Evolutionary conservation across 2,113 vertebrate genomes (phyloP).

Genomic region (Festucalex cinctus): DNA sequence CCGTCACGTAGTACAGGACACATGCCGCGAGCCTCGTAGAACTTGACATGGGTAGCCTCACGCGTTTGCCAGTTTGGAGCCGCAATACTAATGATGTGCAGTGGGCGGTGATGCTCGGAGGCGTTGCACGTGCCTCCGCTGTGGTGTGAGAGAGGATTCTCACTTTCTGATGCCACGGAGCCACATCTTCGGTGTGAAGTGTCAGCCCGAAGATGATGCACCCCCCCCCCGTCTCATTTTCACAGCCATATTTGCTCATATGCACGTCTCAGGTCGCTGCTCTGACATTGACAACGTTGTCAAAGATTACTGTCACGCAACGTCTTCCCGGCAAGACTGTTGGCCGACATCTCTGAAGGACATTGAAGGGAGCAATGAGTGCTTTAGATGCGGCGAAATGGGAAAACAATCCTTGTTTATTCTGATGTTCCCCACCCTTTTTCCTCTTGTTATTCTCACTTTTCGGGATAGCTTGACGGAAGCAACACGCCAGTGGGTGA

Average conservation of each 20-base stretch:
- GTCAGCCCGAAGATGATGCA: constrained; percentile 27
- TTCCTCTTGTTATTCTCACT: constrained; percentile 23
- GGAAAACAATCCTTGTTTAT: constrained; percentile 20
- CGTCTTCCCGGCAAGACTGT: constrained; percentile 3
- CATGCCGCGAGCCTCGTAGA: constrained; percentile 6
- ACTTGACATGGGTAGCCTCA: constrained; percentile 24
- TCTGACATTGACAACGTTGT: constrained; percentile 43
- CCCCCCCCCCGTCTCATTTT: constrained; percentile 27
- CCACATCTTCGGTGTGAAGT: constrained; percentile 34
- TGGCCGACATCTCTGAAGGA: constrained; percentile 16
- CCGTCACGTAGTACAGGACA: neutral
- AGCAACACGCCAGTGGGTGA: constrained; percentile 33
- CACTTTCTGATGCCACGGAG: constrained; percentile 45
- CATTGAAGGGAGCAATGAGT: constrained; percentile 3
- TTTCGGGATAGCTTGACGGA: constrained; percentile 20
- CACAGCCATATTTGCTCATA: constrained; percentile 40
- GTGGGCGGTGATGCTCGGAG: constrained; percentile 47
- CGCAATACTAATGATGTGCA: constrained; percentile 49
- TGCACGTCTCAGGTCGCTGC: constrained; percentile 26
- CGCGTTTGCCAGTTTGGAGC: constrained; percentile 14
- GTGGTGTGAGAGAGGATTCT: constrained; percentile 46
- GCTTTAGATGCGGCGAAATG: constrained; percentile 26
- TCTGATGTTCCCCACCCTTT: constrained; percentile 1
- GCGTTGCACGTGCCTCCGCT: constrained; percentile 36
- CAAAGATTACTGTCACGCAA: constrained; percentile 39